Conservation (phyloP, 1,140 invertebrate genomes). For the Yoshiicerus persimilis region DNA sequence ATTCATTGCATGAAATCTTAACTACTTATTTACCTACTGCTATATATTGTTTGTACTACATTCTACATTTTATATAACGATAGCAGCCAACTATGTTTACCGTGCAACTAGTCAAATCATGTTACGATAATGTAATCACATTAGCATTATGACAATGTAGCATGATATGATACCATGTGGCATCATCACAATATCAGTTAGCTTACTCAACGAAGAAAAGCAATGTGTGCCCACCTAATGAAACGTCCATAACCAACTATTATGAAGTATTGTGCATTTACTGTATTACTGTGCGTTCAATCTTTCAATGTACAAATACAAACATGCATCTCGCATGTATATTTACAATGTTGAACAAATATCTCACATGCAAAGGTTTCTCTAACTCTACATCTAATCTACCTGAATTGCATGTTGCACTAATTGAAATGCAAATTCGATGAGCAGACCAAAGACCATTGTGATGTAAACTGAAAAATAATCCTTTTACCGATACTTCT, state of each 20-base stretch:
- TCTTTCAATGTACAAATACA: background rate
- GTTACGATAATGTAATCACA: background rate
- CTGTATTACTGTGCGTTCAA: background rate
- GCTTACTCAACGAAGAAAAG: background rate
- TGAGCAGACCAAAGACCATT: background rate
- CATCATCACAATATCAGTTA: background rate
- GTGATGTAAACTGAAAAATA: background rate
- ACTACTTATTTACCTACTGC: background rate
- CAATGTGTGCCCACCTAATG: background rate
- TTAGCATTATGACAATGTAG: background rate
- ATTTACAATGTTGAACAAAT: background rate
- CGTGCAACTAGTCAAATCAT: background rate
- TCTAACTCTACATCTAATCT: too few relatives aligned
- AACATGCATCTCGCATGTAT: too few relatives aligned
- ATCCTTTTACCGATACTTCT: background rate
- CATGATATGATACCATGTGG: background rate
- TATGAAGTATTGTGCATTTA: background rate
- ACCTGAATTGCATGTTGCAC: constrained; percentile 3
- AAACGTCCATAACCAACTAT: background rate
- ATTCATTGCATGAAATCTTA: background rate
- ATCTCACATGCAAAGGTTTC: background rate
- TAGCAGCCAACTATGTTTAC: background rate
- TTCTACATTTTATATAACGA: background rate
- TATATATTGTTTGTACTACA: too few relatives aligned
- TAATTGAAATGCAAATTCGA: background rate